These are phyloP conservation scores for Hippolais icterina DNA, from an alignment of 2,113 vertebrate species.

Conservation along the genomic window DNA sequence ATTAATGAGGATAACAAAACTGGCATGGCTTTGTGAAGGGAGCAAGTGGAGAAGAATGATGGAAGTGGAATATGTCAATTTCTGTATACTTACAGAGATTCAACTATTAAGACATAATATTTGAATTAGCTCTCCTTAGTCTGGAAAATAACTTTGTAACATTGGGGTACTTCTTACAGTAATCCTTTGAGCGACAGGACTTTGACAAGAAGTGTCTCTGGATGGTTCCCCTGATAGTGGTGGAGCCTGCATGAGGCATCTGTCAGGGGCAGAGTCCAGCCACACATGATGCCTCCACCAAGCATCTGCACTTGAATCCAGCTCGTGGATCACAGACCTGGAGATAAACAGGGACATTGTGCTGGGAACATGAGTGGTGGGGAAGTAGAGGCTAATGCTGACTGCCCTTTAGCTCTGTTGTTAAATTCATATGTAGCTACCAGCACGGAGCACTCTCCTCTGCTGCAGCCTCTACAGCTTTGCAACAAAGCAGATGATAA, in stretches of 20 bases:
- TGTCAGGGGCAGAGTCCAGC: background rate
- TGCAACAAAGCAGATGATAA: background rate
- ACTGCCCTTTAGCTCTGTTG: background rate
- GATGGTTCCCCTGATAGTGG: background rate
- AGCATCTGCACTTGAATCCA: background rate
- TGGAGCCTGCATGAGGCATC: background rate
- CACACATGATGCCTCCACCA: background rate
- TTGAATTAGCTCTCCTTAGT: background rate
- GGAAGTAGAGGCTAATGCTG: background rate
- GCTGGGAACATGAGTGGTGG: rapidly evolving
- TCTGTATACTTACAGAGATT: background rate
- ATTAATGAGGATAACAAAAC: background rate
- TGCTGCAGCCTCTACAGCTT: background rate
- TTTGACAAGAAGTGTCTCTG: background rate
- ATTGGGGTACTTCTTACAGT: background rate
- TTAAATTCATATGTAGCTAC: background rate
- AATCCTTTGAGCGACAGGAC: background rate
- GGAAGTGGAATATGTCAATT: background rate
- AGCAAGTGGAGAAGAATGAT: background rate
- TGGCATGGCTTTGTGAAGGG: background rate
- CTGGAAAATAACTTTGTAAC: background rate
- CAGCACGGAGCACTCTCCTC: background rate
- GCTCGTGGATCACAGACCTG: background rate
- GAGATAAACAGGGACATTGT: rapidly evolving
- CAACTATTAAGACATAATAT: background rate